Evolutionary conservation across 2,888 invertebrate genomes (phyloP).

Genomic region (Syrphus vitripennis): DNA sequence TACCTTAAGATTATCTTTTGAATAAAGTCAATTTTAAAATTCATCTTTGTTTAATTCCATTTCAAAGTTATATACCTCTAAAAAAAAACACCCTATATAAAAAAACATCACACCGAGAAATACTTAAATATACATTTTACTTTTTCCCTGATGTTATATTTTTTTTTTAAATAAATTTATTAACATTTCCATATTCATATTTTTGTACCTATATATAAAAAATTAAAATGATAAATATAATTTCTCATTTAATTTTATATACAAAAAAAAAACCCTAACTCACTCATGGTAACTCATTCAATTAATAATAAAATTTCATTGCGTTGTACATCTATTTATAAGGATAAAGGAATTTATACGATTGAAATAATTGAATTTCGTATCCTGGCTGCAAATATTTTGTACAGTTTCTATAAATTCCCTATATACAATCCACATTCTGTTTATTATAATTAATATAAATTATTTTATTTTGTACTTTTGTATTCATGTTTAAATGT

Average conservation of each 20-base stretch:
- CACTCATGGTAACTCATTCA: constrained; percentile 40
- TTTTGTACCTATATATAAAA: constrained; percentile 19
- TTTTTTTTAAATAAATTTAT: constrained; percentile 24
- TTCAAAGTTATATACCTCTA: too few relatives aligned
- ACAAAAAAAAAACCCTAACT: constrained; percentile 20
- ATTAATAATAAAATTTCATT: constrained; percentile 49
- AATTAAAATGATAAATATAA: constrained; percentile 54
- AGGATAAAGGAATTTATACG: neutral
- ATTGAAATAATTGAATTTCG: constrained; percentile 49
- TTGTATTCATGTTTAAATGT: constrained; percentile 15
- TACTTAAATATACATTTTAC: neutral
- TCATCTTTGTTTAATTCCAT: too few relatives aligned
- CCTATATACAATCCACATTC: constrained; percentile 11
- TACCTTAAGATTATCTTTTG: too few relatives aligned
- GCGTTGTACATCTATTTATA: neutral
- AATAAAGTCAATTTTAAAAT: too few relatives aligned
- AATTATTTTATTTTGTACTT: constrained; percentile 46
- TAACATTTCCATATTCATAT: constrained; percentile 40
- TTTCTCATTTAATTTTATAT: constrained; percentile 31
- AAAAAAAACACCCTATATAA: neutral
- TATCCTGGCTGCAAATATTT: neutral
- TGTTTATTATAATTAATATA: constrained; percentile 45
- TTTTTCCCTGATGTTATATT: neutral
- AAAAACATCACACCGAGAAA: neutral
- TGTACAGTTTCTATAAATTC: neutral